A percentile compares a stretch with the other conserved stretches of the same genome.
These are phyloP conservation scores for Cavia aperea DNA, from an alignment of 2,113 vertebrate genomes.

Conservation along the genomic window DNA sequence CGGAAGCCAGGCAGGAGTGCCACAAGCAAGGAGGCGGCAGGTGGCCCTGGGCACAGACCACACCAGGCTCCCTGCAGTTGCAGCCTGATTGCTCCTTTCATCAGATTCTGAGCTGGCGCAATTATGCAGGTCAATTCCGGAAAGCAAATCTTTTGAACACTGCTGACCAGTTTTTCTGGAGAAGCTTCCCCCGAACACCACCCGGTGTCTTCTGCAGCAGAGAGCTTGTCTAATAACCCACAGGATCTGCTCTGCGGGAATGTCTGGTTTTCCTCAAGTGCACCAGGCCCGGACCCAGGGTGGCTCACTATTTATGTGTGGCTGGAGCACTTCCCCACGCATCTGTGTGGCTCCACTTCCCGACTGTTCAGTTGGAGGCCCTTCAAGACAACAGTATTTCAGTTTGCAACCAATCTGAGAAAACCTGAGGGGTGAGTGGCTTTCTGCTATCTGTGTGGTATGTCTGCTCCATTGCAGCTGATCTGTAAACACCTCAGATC, in stretches of 20 bases:
- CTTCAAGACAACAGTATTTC: not conserved
- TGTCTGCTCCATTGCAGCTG: not conserved
- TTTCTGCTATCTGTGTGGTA: not conserved
- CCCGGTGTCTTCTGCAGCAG: not conserved
- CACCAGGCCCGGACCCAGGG: fast-evolving
- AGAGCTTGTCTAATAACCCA: not conserved
- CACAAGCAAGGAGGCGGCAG: no score
- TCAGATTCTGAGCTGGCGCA: not conserved
- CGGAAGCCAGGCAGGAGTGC: not conserved
- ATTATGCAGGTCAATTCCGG: not conserved
- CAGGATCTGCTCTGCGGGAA: not conserved
- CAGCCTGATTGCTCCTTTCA: not conserved
- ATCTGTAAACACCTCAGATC: not conserved
- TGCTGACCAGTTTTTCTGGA: not conserved
- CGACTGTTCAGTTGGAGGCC: not conserved
- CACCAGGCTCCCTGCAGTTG: not conserved
- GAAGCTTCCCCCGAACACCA: not conserved
- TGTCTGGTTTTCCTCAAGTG: not conserved
- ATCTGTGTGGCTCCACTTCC: not conserved
- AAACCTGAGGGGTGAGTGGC: not conserved
- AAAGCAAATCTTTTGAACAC: not conserved
- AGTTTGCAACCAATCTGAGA: not conserved
- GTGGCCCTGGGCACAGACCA: no score
- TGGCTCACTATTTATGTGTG: not conserved
- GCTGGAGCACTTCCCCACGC: not conserved